Conservation (phyloP, 2,113 vertebrate genomes). For the Mastomys coucha region DNA sequence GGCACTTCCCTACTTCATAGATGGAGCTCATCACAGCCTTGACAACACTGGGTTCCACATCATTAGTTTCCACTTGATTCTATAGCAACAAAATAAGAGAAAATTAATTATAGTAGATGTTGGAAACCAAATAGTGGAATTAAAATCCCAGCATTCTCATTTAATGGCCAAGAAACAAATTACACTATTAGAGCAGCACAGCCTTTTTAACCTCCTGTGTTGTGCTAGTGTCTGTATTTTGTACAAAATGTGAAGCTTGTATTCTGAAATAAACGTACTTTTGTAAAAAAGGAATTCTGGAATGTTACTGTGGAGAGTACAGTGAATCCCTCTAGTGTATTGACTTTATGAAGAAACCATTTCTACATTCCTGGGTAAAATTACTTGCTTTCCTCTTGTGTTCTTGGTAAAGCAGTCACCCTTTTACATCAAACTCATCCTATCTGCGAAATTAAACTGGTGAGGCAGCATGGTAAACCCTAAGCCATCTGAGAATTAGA, state of each 20-base stretch:
- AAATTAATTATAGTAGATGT: conserved; percentile 90
- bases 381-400: conserved; percentile 62
- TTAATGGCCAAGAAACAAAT: conserved; percentile 92
- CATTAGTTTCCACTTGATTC: conserved; percentile 92
- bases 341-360: conserved; percentile 29
- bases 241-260: conserved; percentile 65
- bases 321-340: neutral
- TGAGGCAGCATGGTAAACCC: conserved; percentile 57
- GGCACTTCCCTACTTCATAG: conserved; percentile 86
- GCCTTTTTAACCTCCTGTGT: conserved; percentile 72
- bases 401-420: conserved; percentile 34
- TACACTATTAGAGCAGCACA: conserved; percentile 84
- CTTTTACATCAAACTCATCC: conserved; percentile 53
- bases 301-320: conserved; percentile 51
- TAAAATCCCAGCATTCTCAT: conserved; percentile 90
- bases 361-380: conserved; percentile 42
- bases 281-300: conserved; percentile 35
- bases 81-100: conserved; percentile 89
- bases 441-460: conserved; percentile 32
- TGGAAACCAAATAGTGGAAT: conserved; percentile 92
- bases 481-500: conserved; percentile 5
- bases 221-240: conserved; percentile 72
- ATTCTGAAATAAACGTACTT: conserved; percentile 73
- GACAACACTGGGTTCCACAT: conserved; percentile 89
- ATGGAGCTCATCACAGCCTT: conserved; percentile 90